phyloP scores from a whole-genome alignment of 2,797 vertebrate species.

The Tapera naevia region DNA sequence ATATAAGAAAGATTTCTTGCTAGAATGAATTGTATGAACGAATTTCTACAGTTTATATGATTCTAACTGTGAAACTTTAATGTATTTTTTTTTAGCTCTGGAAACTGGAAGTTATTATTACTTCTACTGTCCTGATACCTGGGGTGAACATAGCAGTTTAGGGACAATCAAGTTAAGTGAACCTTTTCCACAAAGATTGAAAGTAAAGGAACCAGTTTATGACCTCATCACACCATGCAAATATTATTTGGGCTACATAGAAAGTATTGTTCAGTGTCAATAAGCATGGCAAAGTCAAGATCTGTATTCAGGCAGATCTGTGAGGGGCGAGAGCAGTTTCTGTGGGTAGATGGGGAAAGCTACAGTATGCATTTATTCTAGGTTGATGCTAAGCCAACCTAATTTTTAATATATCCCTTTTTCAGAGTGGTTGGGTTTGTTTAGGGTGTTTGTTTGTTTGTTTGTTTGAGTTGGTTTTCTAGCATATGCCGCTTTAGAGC shows the following conservation, averaged over 20 bases:
- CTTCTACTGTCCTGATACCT: background rate
- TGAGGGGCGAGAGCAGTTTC: background rate
- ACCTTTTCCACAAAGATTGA: background rate
- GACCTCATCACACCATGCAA: background rate
- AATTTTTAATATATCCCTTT: background rate
- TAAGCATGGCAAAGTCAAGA: background rate
- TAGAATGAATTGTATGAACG: background rate
- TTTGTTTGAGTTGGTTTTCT: background rate
- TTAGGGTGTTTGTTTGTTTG: background rate
- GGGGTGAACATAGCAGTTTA: background rate
- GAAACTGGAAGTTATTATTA: background rate
- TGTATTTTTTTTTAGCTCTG: background rate
- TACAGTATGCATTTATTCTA: background rate
- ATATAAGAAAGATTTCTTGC: background rate
- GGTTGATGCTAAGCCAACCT: background rate
- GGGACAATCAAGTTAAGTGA: background rate
- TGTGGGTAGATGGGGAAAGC: background rate
- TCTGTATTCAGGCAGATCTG: background rate
- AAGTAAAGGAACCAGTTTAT: background rate
- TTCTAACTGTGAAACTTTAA: background rate
- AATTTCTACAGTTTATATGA: background rate
- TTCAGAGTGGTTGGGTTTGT: accelerated
- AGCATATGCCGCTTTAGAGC: background rate
- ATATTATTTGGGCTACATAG: background rate
- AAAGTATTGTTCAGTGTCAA: background rate